Percentiles rank a stretch among this genome's conserved stretches.
Evolutionary conservation across 2,797 vertebrate species (phyloP).

Genomic region (Myotis pilosus): DNA sequence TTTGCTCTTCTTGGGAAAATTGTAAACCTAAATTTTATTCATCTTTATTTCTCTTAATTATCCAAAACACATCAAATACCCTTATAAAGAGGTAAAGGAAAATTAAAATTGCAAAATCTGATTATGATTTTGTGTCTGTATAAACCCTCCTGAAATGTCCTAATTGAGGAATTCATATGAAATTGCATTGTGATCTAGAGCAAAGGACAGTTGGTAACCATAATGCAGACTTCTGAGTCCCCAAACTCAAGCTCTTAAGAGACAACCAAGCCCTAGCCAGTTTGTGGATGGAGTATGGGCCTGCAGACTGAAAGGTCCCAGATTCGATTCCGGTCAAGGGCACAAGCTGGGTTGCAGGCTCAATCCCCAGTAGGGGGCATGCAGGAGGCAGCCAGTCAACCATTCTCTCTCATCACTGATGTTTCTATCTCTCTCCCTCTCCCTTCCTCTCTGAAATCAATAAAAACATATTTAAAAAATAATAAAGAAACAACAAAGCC

Average conservation of each 20-base stretch:
- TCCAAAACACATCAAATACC: background rate
- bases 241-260: conserved; percentile 19
- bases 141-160: background rate
- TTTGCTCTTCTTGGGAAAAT: background rate
- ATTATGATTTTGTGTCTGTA: conserved; percentile 33
- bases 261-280: background rate
- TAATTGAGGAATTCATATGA: background rate
- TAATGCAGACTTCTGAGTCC: background rate
- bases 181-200: background rate
- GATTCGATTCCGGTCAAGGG: too few species aligned
- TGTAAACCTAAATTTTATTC: conserved; percentile 7
- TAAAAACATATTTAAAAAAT: too few species aligned
- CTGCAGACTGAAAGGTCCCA: too few species aligned
- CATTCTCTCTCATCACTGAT: too few species aligned
- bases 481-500: background rate
- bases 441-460: too few species aligned
- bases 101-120: conserved; percentile 39
- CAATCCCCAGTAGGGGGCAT: too few species aligned
- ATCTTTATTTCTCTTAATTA: conserved; percentile 31
- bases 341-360: too few species aligned
- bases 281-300: too few species aligned
- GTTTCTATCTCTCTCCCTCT: too few species aligned
- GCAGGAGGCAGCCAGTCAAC: too few species aligned
- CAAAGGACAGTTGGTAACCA: background rate
- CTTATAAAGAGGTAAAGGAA: background rate